Evolutionary conservation across 2,113 vertebrate genomes (phyloP).

Genomic region (Mobula hypostoma): DNA sequence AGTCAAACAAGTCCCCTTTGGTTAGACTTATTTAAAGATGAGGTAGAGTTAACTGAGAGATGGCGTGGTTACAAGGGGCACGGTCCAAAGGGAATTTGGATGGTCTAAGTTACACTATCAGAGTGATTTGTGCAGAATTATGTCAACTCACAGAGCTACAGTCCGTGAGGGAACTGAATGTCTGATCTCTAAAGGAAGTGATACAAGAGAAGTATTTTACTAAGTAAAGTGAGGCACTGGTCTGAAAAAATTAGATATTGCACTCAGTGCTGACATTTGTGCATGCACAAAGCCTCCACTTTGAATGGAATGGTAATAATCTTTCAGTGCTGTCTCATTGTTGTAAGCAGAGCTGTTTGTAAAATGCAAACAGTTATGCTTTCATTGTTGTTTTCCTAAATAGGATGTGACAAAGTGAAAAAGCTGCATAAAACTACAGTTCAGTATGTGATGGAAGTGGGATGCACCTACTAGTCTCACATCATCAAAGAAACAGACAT

Average conservation of each 20-base stretch:
- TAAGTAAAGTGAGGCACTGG: conserved; percentile 49
- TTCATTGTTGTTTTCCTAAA: conserved; percentile 80
- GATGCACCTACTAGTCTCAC: conserved; percentile 61
- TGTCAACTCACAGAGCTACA: conserved; percentile 62
- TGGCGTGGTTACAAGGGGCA: conserved; percentile 62
- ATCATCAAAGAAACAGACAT: conserved; percentile 70
- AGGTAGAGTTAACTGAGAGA: conserved; percentile 73
- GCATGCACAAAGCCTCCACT: conserved; percentile 41
- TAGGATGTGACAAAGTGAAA: conserved; percentile 77
- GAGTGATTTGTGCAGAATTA: conserved; percentile 70
- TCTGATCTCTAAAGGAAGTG: conserved; percentile 67
- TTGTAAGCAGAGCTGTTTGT: conserved; percentile 62
- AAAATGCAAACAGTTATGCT: conserved; percentile 66
- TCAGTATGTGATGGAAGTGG: conserved; percentile 62
- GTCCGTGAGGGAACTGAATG: conserved; percentile 62
- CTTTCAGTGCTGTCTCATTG: conserved; percentile 47
- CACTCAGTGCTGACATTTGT: conserved; percentile 5
- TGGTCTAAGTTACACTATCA: conserved; percentile 63
- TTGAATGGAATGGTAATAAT: conserved; percentile 42
- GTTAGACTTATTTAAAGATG: conserved; percentile 83
- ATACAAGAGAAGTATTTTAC: conserved; percentile 56
- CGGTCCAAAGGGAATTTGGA: conserved; percentile 75
- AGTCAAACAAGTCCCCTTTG: conserved; percentile 79
- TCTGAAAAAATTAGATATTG: conserved; percentile 22
- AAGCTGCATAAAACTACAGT: conserved; percentile 61